phyloP scores from a whole-genome alignment of 23 tunicate genomes.

The Clavelina lepadiformis region DNA sequence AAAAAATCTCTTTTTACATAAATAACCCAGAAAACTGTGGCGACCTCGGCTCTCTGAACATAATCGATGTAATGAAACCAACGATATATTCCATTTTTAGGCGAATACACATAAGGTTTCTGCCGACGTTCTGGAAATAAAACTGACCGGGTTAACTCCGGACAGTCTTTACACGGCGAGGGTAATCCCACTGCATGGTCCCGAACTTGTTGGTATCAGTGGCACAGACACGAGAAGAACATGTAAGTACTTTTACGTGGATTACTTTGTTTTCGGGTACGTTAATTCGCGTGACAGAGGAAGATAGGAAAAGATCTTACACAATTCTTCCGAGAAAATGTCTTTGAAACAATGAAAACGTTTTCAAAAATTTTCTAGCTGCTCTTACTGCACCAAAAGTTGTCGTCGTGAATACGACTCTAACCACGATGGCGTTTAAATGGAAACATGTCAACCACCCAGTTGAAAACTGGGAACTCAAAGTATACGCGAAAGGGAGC shows the following conservation, averaged over 20 bases:
- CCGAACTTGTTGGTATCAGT: conserved; percentile 9
- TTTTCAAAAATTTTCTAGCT: no score
- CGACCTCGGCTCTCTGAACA: no score
- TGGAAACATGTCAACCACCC: conserved; percentile 24
- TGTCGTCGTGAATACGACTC: conserved; percentile 10
- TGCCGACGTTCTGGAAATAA: background rate
- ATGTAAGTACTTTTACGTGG: no score
- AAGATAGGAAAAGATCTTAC: no score
- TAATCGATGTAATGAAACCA: no score
- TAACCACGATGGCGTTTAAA: conserved; percentile 15
- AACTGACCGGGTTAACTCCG: conserved; percentile 16
- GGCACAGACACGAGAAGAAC: conserved; percentile 31
- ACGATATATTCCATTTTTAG: no score
- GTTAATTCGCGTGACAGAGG: no score
- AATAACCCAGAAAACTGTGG: no score
- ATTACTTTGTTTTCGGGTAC: no score
- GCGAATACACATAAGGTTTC: conserved; percentile 1
- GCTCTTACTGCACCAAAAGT: conserved; percentile 18
- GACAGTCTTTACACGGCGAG: conserved; percentile 20
- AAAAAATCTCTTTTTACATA: no score
- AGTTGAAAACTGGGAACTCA: conserved; percentile 15
- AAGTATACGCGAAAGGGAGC: conserved; percentile 12
- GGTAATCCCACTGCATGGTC: conserved; percentile 22
- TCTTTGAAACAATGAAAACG: no score
- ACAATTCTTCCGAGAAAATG: no score